Percentiles rank a stretch among this genome's conserved stretches.
phyloP scores from a whole-genome alignment of 2,888 invertebrate species.

The Drosophila seclusa region DNA sequence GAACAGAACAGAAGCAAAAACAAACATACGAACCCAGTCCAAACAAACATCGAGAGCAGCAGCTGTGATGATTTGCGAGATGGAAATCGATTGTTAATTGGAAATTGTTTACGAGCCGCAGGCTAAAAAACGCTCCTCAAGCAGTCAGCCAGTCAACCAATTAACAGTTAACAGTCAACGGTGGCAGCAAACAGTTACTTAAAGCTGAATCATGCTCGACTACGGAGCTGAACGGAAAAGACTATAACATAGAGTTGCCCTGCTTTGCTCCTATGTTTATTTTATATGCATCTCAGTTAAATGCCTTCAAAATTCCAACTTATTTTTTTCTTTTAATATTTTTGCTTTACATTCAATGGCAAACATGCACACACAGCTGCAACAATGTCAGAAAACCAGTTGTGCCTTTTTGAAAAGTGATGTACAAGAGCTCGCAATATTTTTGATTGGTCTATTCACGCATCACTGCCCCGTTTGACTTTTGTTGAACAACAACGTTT shows the following conservation, averaged over 20 bases:
- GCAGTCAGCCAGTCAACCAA: constrained; percentile 19
- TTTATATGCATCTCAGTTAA: neutral
- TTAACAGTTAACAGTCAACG: constrained; percentile 8
- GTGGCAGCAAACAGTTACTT: neutral
- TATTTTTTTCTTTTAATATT: neutral
- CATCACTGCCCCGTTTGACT: neutral
- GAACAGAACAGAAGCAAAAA: neutral
- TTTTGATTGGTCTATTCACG: constrained; percentile 16
- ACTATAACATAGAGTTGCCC: neutral
- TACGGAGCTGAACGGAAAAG: neutral
- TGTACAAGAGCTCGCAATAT: neutral
- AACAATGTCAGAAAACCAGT: neutral
- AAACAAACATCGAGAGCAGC: constrained; percentile 15
- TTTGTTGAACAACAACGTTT: neutral
- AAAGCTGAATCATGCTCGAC: neutral
- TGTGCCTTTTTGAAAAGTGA: neutral
- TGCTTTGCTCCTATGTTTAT: neutral
- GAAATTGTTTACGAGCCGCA: constrained; percentile 71
- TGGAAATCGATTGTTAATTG: constrained; percentile 67
- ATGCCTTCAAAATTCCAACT: neutral
- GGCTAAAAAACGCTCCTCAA: constrained; percentile 38
- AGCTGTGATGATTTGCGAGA: constrained; percentile 57
- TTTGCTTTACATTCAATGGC: neutral
- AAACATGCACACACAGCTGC: neutral
- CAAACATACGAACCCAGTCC: neutral